These are phyloP conservation scores for Trichogramma evanescens DNA, from an alignment of 2,888 invertebrate genomes.

Conservation along the genomic window DNA sequence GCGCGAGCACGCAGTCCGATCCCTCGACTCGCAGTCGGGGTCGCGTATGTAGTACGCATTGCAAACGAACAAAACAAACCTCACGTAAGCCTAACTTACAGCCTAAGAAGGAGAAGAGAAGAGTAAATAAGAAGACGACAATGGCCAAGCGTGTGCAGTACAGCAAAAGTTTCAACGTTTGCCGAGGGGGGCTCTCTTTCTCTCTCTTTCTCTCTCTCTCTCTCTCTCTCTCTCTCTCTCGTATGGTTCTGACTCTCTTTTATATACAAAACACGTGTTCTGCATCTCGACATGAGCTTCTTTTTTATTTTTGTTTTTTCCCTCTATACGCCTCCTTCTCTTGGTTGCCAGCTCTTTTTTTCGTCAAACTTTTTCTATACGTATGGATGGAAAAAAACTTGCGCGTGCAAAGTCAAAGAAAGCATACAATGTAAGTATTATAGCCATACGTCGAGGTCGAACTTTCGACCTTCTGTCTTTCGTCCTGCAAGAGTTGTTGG, in stretches of 20 bases:
- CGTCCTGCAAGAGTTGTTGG: too few relatives aligned
- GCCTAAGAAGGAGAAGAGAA: neutral
- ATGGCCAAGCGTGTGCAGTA: neutral
- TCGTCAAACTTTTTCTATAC: too few relatives aligned
- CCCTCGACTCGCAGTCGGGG: too few relatives aligned
- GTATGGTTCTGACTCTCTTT: neutral
- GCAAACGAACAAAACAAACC: neutral
- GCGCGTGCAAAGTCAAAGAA: constrained; percentile 2
- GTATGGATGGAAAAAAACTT: too few relatives aligned
- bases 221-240: constrained; percentile 4
- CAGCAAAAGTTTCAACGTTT: constrained; percentile 14
- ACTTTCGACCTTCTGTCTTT: constrained; percentile 28
- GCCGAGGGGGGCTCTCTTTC: constrained; percentile 3
- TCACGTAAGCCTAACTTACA: neutral
- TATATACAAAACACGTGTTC: too few relatives aligned
- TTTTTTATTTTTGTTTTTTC: neutral
- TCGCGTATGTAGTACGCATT: too few relatives aligned
- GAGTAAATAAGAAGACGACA: neutral
- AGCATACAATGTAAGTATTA: neutral
- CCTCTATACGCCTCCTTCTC: too few relatives aligned
- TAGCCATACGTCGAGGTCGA: constrained; percentile 27
- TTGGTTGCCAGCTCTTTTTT: too few relatives aligned
- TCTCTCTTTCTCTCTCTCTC: neutral
- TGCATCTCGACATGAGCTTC: neutral
- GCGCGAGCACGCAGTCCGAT: neutral